Evolutionary conservation across 1,140 invertebrate species (phyloP), one percentile per base, ranked within the genome.

Genomic region (Monochamus saltuarius): DNA sequence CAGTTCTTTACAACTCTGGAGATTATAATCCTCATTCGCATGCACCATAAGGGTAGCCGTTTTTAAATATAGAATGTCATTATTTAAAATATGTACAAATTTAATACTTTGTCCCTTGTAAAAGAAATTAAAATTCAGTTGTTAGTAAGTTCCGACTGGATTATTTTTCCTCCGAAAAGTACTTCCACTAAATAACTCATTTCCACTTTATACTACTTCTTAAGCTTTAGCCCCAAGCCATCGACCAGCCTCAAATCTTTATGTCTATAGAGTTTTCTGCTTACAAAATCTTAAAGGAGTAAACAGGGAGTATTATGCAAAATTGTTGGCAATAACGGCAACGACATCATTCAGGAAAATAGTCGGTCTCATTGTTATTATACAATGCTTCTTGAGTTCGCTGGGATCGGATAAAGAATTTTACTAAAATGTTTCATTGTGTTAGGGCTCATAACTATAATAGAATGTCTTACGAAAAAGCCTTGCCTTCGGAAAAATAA

Each of bases 271-370:
- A 56, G 42, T 56, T 56, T 56, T 61, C 59, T 56, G 47, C 47
- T 61, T 56, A 40, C 59, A 49, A 56, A 54, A 61, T 61, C 59
- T 52, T 61, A 52, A 56, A 61, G 45, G 38, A 54, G 59, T 61
- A 61, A 56, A 61, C 59, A 56, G 49, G 46, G 59, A 55, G 59
- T 61, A 61, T 61, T 61, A 61, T 61, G 59, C 59, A 61, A 56
- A 61, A 61, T 61, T 61, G 59, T 56, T 49, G 59, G 59, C 59
- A 54, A 61, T 61, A 61, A 61, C 42, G 55, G 39, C 42, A 57
- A 56, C 53, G 53, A 61, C 59, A 61, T 61, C 59, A 55, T 61
- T 61, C 54, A 61, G 50, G 59, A 61, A 61, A 61, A 61, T 55
- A 45, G 59, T 50, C 38, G 59, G 54, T 47, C 46, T 19, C 52